These are phyloP conservation scores for Salvelinus alpinus DNA, from an alignment of 2,113 vertebrate genomes.

Conservation along the genomic window DNA sequence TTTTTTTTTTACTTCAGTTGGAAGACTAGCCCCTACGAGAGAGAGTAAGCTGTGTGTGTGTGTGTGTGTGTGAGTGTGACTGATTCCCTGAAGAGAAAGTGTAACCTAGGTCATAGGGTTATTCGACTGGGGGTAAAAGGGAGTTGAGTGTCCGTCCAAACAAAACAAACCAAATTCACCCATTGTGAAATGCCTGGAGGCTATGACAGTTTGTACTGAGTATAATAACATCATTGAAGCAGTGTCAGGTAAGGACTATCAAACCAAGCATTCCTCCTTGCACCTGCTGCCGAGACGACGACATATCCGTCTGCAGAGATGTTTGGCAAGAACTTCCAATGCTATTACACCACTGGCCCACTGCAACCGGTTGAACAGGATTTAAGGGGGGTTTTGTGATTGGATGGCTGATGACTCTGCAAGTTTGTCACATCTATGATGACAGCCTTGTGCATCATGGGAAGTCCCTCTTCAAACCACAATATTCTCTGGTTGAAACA, in stretches of 20 bases:
- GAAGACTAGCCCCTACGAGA: slow-evolving; percentile 57
- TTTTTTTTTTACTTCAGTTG: slow-evolving; percentile 71
- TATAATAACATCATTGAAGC: slow-evolving; percentile 26
- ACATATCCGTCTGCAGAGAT: not conserved
- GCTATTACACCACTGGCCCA: not conserved
- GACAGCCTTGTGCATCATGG: not conserved
- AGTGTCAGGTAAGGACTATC: slow-evolving; percentile 30
- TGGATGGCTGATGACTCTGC: not conserved
- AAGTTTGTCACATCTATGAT: slow-evolving; percentile 6
- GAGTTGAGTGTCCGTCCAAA: slow-evolving; percentile 28
- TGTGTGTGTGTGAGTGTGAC: slow-evolving; percentile 9
- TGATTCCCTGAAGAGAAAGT: slow-evolving; percentile 36
- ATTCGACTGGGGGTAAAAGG: slow-evolving; percentile 12
- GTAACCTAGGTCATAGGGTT: slow-evolving; percentile 23
- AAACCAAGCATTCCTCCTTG: slow-evolving; percentile 37
- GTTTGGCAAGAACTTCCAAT: slow-evolving; percentile 17
- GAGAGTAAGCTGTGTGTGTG: slow-evolving; percentile 25
- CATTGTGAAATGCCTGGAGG: slow-evolving; percentile 14
- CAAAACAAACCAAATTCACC: slow-evolving; percentile 41
- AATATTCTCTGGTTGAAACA: not conserved
- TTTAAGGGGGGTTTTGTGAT: slow-evolving; percentile 3
- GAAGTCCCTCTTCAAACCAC: not conserved
- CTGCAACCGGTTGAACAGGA: slow-evolving; percentile 3
- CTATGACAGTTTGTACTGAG: slow-evolving; percentile 29
- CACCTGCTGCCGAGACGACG: slow-evolving; percentile 24